These are phyloP conservation scores for Rhynchomys soricoides DNA, from an alignment of 2,113 vertebrate species.

Conservation along the genomic window DNA sequence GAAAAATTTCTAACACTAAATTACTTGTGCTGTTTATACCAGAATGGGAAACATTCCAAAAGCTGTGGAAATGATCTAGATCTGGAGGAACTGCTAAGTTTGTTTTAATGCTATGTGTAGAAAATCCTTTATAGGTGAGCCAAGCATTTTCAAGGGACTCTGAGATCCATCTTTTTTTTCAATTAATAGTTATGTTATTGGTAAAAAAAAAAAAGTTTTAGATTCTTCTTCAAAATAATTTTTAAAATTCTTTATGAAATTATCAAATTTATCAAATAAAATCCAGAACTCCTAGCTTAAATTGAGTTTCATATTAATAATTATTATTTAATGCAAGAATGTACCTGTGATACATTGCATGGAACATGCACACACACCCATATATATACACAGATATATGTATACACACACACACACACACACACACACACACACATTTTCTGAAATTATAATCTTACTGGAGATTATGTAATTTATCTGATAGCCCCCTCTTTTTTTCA, in stretches of 20 bases:
- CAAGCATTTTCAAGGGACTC: background rate
- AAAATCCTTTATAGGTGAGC: background rate
- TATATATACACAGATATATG: too few species aligned
- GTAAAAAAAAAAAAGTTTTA: conserved; percentile 18
- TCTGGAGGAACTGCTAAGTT: background rate
- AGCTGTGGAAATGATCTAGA: background rate
- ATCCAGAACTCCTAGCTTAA: background rate
- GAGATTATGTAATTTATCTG: background rate
- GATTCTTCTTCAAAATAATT: background rate
- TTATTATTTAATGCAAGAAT: background rate
- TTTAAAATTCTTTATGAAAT: background rate
- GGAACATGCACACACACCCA: background rate
- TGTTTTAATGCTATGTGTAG: background rate
- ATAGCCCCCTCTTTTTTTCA: background rate
- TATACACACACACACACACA: too few species aligned
- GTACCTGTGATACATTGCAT: background rate
- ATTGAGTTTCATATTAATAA: background rate
- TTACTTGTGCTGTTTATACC: background rate
- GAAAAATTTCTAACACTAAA: background rate
- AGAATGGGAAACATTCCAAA: background rate
- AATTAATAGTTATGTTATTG: background rate
- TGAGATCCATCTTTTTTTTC: background rate
- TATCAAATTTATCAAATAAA: background rate
- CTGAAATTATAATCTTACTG: background rate
- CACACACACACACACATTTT: background rate